phyloP scores from a whole-genome alignment of 2,888 invertebrate genomes.

The Ophioninae sp. region DNA sequence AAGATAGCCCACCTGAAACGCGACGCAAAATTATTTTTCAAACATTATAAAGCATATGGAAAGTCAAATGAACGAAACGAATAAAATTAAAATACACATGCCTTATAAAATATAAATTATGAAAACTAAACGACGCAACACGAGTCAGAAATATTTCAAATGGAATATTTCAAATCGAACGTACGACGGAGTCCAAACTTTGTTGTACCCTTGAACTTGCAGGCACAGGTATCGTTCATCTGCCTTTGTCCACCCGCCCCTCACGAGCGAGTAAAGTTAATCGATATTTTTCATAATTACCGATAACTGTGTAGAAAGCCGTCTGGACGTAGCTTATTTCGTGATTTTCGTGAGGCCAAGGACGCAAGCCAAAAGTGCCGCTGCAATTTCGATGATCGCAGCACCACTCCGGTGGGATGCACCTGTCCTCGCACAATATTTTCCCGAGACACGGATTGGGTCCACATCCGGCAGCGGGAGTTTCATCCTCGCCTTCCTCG shows the following conservation, averaged over 20 bases:
- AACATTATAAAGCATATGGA: too few species aligned
- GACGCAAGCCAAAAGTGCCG: slow-evolving; percentile 60
- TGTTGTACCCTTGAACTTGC: too few species aligned
- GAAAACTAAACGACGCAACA: too few species aligned
- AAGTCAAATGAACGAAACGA: too few species aligned
- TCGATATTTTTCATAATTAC: slow-evolving; percentile 69
- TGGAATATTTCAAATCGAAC: background rate
- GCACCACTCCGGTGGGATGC: slow-evolving; percentile 82
- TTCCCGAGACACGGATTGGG: slow-evolving; percentile 81
- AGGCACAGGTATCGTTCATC: too few species aligned
- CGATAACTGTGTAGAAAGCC: slow-evolving; percentile 80
- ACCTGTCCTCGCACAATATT: slow-evolving; percentile 81
- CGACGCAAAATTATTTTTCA: too few species aligned
- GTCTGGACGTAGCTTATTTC: slow-evolving; percentile 80
- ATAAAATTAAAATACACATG: too few species aligned
- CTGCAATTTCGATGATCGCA: slow-evolving; percentile 79
- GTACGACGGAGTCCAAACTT: background rate
- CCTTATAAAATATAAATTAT: too few species aligned
- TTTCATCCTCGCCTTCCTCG: slow-evolving; percentile 82
- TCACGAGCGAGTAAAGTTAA: too few species aligned
- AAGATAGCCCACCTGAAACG: too few species aligned
- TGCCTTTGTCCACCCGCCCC: too few species aligned
- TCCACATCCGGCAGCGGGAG: slow-evolving; percentile 76
- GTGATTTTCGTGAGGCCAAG: slow-evolving; percentile 66
- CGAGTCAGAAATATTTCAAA: too few species aligned